Conservation (phyloP, 2,888 invertebrate species). For the Carterocephalus palaemon region DNA sequence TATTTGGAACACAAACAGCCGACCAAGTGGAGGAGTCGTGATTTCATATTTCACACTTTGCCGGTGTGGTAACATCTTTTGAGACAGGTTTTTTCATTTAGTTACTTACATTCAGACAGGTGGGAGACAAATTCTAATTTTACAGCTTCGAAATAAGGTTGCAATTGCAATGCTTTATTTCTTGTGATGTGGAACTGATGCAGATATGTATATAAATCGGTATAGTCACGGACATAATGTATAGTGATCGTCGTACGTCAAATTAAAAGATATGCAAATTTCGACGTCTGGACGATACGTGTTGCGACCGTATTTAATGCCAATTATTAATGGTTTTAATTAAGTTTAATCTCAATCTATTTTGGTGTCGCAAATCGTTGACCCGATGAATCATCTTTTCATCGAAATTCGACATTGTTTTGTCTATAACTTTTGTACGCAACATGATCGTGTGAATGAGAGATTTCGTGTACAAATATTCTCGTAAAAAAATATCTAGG, state of each 20-base stretch:
- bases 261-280: constrained; percentile 72
- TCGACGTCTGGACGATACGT: constrained; percentile 49
- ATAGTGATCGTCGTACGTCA: constrained; percentile 46
- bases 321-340: constrained; percentile 71
- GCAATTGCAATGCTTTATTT: constrained; percentile 31
- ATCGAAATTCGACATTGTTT: constrained; percentile 28
- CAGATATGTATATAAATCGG: background rate
- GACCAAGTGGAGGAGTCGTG: constrained; percentile 71
- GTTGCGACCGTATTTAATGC: constrained; percentile 59
- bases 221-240: too few species aligned
- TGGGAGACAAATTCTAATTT: constrained; percentile 33
- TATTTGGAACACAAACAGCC: constrained; percentile 74
- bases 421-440: constrained; percentile 23
- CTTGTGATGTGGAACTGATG: background rate
- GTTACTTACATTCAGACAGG: constrained; percentile 39
- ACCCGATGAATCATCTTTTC: constrained; percentile 50
- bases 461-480: constrained; percentile 57
- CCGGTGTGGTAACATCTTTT: constrained; percentile 62
- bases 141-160: constrained; percentile 36
- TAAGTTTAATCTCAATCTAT: constrained; percentile 69
- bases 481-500: constrained; percentile 66
- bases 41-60: constrained; percentile 79
- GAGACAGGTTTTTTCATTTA: constrained; percentile 67
- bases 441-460: constrained; percentile 54
- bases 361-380: constrained; percentile 60